Evolutionary conservation across 2,888 invertebrate species (phyloP).

Genomic region (Mythimna lalbum): DNA sequence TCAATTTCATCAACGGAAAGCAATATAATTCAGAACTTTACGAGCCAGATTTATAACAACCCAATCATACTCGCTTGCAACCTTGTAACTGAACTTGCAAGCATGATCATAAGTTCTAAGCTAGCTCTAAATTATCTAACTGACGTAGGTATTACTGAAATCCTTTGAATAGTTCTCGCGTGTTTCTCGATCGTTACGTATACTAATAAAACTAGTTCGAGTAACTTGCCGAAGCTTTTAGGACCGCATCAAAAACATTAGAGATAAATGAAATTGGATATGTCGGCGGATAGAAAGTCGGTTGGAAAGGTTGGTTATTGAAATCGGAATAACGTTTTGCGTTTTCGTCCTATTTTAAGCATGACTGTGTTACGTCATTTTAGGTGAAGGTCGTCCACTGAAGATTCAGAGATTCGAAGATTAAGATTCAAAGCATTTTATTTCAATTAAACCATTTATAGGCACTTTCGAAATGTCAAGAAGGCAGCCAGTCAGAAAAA

Average conservation of each 20-base stretch:
- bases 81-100: conserved; percentile 28
- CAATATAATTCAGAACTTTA: conserved; percentile 29
- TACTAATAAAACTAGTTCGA: conserved; percentile 56
- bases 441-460: too few relatives aligned
- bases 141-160: conserved; percentile 31
- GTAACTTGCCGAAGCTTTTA: conserved; percentile 49
- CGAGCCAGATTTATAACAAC: conserved; percentile 23
- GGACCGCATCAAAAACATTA: conserved; percentile 50
- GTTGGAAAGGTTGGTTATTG: not conserved
- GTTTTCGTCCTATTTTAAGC: too few relatives aligned
- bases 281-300: conserved; percentile 25
- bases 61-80: conserved; percentile 34
- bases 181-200: conserved; percentile 54
- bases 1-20: conserved; percentile 20
- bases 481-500: too few relatives aligned
- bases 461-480: too few relatives aligned
- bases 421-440: too few relatives aligned
- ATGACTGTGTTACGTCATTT: too few relatives aligned
- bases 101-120: conserved; percentile 30
- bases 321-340: not conserved
- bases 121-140: conserved; percentile 38
- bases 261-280: conserved; percentile 46
- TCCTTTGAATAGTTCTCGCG: conserved; percentile 55
- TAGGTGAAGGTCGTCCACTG: too few relatives aligned
- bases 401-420: too few relatives aligned